Evolutionary conservation across 2,113 vertebrate species (phyloP).

Genomic region (Chitala chitala): DNA sequence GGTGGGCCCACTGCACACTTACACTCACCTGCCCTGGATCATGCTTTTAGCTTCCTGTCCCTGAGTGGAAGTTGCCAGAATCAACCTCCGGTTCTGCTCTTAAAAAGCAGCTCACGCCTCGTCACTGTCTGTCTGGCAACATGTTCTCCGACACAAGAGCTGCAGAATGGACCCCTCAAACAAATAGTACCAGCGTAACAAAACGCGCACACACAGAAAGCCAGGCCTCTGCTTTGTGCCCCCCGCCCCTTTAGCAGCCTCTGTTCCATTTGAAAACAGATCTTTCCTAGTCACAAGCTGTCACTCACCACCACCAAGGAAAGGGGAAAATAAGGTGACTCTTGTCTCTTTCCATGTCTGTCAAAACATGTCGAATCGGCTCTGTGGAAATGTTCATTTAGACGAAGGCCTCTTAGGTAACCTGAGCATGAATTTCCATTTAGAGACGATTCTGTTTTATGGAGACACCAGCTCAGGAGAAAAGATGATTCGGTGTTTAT

Average conservation of each 20-base stretch:
- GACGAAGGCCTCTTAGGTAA: constrained; percentile 27
- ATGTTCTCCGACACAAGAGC: constrained; percentile 11
- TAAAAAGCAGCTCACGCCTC: no score
- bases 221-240: not conserved
- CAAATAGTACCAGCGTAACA: constrained; percentile 24
- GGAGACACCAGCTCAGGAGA: not conserved
- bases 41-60: no score
- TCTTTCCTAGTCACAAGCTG: constrained; percentile 22
- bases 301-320: constrained; percentile 25
- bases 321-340: constrained; percentile 28
- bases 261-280: constrained; percentile 10
- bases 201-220: constrained; percentile 4
- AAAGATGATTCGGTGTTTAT: constrained; percentile 12
- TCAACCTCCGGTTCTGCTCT: no score
- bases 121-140: not conserved
- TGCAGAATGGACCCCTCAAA: constrained; percentile 17
- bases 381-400: constrained; percentile 32
- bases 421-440: constrained; percentile 33
- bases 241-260: not conserved
- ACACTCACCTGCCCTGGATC: no score
- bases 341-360: constrained; percentile 34
- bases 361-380: constrained; percentile 31
- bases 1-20: no score
- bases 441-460: constrained; percentile 25
- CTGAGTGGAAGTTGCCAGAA: no score